Evolutionary conservation across 2,797 vertebrate species (phyloP).

Genomic region (Microtus californicus): DNA sequence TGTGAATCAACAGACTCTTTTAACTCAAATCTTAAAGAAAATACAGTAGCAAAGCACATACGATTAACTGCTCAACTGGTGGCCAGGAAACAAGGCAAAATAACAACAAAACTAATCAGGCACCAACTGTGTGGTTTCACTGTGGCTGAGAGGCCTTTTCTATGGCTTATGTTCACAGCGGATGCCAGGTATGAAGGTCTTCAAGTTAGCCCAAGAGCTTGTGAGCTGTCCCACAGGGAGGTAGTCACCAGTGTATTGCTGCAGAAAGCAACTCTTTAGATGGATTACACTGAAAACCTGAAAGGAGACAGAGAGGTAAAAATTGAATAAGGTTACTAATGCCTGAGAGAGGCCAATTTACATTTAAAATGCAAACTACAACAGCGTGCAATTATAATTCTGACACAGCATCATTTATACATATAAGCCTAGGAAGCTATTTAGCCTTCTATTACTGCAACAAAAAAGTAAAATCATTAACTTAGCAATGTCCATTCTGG

Average conservation of each 20-base stretch:
- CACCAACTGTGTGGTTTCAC: neutral
- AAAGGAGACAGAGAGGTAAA: neutral
- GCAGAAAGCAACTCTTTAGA: neutral
- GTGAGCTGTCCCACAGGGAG: neutral
- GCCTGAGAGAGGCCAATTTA: neutral
- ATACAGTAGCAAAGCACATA: neutral
- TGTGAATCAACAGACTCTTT: neutral
- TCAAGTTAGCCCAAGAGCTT: neutral
- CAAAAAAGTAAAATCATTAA: neutral
- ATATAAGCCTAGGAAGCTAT: neutral
- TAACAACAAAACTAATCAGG: neutral
- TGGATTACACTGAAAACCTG: neutral
- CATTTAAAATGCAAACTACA: neutral
- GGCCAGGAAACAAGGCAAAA: neutral
- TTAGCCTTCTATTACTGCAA: neutral
- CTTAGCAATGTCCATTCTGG: neutral
- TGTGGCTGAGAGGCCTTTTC: neutral
- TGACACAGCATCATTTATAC: neutral
- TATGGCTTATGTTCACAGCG: neutral
- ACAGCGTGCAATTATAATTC: neutral
- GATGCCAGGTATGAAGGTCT: neutral
- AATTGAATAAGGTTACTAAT: neutral
- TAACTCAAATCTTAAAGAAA: neutral
- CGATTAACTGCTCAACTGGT: neutral
- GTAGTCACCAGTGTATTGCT: neutral